Evolutionary conservation across 2,797 vertebrate genomes (phyloP).

Genomic region (Falco naumanni): DNA sequence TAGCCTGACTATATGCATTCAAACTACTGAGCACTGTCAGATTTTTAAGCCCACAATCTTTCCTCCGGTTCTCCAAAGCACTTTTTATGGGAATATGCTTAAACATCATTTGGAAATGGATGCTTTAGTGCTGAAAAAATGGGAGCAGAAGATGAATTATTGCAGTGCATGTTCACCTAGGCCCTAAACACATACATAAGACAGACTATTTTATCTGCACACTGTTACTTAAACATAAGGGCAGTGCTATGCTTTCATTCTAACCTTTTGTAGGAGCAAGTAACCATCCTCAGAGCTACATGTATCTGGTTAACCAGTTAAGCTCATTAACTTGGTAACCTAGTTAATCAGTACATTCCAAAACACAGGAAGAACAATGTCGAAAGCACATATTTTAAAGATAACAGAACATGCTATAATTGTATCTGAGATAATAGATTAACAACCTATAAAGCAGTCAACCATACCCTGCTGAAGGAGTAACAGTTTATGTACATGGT

Average conservation of each 20-base stretch:
- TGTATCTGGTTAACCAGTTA: background rate
- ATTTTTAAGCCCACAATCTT: background rate
- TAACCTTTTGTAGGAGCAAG: background rate
- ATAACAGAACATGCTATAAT: background rate
- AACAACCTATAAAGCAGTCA: background rate
- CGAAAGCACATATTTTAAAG: background rate
- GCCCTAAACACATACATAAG: background rate
- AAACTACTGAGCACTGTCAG: background rate
- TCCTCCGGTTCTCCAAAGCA: background rate
- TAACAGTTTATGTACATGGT: background rate
- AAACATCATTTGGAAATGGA: background rate
- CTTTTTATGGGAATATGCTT: background rate
- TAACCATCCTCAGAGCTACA: background rate
- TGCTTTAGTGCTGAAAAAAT: background rate
- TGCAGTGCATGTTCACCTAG: rapidly evolving
- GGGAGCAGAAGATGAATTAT: background rate
- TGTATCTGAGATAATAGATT: background rate
- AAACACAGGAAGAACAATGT: background rate
- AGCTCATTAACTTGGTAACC: no score
- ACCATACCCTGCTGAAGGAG: background rate
- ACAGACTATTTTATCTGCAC: background rate
- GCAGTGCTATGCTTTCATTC: background rate
- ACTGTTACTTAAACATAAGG: background rate
- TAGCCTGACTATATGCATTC: background rate
- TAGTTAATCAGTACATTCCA: background rate